Evolutionary conservation across 1,140 invertebrate species (phyloP), one percentile per base, ranked within the genome.

Genomic region (Neodiprion fabricii): DNA sequence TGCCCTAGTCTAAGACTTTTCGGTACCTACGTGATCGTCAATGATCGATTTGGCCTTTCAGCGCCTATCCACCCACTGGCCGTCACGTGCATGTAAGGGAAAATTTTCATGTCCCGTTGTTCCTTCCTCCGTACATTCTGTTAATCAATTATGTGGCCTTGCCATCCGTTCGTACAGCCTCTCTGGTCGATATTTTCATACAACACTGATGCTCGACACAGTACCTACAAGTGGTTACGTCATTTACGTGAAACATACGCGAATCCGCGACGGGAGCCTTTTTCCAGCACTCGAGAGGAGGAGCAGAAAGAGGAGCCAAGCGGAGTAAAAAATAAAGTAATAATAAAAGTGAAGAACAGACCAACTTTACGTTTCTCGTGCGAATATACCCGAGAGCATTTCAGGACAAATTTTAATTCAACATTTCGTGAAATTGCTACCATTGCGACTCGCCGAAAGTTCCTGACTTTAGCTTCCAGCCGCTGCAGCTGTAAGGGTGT

Each of bases 351-450:
- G 53, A 17, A 17, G 53, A 40, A 40, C 28, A 40, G n/a, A 61
- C 11, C 11, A 61, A 61, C 53, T 61, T 61, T 61, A 61, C 53
- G n/a, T 12, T 61, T 61, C 53, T 61, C 0, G 9, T 61, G 53
- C 53, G n/a, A 61, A 61, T 61, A 17, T 17, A 61, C 53, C 53
- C 53, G 11, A 14, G 53, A 61, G 53, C 53, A 61, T 61, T 61
- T 12, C 53, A 17, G 53, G 53, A 61, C 53, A 61, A 61, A 61
- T 61, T 61, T 61, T 61, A 61, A 61, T 61, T 61, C 53, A 61
- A 61, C 53, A 61, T 61, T 61, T 61, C 53, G 53, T 14, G 53
- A 61, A 17, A 61, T 61, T 61, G 53, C 53, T 61, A 61, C 53
- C 53, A 17, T 17, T 17, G 11, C 4, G 53, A 61, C 11, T 61